Percentiles rank a stretch among this genome's conserved stretches.
Evolutionary conservation across 2,888 invertebrate species (phyloP).

Genomic region (Melipona bicolor): DNA sequence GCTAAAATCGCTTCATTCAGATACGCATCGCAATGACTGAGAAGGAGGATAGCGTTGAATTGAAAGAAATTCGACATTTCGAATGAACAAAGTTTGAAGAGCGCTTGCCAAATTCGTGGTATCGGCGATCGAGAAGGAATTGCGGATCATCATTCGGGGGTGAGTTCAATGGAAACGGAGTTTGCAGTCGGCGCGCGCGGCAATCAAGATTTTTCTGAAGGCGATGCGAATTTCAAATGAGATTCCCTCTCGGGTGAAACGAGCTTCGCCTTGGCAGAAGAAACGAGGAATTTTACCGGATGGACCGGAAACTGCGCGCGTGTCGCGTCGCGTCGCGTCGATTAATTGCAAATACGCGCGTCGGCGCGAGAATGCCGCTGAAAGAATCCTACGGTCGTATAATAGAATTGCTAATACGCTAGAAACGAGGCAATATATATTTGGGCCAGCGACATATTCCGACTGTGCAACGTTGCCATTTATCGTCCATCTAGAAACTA

Average conservation of each 20-base stretch:
- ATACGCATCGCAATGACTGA: no score
- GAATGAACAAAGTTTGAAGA: no score
- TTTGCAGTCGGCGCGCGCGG: neutral
- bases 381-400: constrained; percentile 46
- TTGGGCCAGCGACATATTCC: constrained; percentile 53
- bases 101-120: no score
- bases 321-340: constrained; percentile 14
- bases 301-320: constrained; percentile 32
- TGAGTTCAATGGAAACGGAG: neutral
- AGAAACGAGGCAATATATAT: constrained; percentile 22
- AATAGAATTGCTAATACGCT: constrained; percentile 58
- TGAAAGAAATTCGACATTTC: no score
- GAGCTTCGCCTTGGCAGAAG: neutral
- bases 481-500: constrained; percentile 54
- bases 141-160: no score
- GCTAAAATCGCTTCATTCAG: no score
- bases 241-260: neutral
- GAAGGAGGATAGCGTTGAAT: no score
- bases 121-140: no score
- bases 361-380: constrained; percentile 27
- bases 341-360: constrained; percentile 52
- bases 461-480: constrained; percentile 24
- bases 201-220: neutral
- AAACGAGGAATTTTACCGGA: constrained; percentile 15
- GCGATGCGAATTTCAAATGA: neutral